Conservation (phyloP, 2,113 vertebrate species). For the Paramormyrops kingsleyae region DNA sequence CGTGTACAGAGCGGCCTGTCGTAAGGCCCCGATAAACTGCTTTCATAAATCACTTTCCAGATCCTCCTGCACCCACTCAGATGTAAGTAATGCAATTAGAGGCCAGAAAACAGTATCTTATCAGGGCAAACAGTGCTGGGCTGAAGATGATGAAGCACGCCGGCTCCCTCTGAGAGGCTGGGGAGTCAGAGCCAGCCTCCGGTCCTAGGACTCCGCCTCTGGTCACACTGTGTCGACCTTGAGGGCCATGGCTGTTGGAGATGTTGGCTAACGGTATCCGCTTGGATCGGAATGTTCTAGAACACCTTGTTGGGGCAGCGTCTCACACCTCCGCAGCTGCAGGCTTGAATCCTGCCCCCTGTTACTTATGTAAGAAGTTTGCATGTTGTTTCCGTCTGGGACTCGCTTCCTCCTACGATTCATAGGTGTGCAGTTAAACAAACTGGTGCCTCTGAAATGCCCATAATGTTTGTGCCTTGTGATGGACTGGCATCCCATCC, state of each 20-base stretch:
- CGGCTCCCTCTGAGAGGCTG: neutral
- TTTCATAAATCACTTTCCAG: neutral
- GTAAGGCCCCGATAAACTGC: neutral
- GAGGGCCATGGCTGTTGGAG: slow-evolving; percentile 77
- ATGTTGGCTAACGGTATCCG: slow-evolving; percentile 87
- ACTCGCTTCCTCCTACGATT: neutral
- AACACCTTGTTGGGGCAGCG: slow-evolving; percentile 87
- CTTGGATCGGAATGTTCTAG: slow-evolving; percentile 94
- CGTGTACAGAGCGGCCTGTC: neutral
- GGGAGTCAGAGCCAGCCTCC: neutral
- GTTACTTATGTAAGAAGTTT: neutral
- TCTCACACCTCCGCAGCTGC: slow-evolving; percentile 49
- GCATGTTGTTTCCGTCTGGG: neutral
- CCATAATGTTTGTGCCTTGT: neutral
- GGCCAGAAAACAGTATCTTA: neutral
- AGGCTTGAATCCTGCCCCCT: neutral
- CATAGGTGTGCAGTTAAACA: neutral
- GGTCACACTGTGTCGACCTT: slow-evolving; percentile 60
- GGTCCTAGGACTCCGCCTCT: neutral
- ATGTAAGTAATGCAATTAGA: slow-evolving; percentile 7
- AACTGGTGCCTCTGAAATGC: neutral
- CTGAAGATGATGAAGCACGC: neutral
- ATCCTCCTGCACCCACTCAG: neutral
- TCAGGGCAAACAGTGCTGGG: neutral
- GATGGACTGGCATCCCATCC: neutral